Base-by-base conservation (phyloP, 2,113 vertebrate species). In the Hemicordylus capensis region DNA sequence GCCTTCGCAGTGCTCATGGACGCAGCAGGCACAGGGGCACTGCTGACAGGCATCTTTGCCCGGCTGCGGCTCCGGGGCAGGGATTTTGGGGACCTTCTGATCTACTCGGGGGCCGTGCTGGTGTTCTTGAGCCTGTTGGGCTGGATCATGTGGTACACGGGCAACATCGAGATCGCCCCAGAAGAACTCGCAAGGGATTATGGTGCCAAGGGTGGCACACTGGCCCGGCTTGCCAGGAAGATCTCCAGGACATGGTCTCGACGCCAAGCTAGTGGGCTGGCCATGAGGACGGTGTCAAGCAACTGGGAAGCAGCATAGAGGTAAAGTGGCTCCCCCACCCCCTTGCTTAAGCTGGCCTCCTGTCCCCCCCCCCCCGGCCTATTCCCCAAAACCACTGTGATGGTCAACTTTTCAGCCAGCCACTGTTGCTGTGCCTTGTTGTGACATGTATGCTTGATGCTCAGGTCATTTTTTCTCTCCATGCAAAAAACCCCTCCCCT, bases 91-190 rank as follows among this genome's bases (percentile, higher is more conserved):
- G 98, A 98, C 93, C 91, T 98, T 73, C 93, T 98, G 76, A 97
- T 98, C 85, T 98, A 98, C 93, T 93, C 97, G 0, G 98, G 98
- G 5, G 97, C 97, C 42, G 94, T 98, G 80, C 94, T 98, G 59
- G 95, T 98, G 42, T 94, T 98, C 44, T 48, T 97, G 86, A 98
- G 98, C 76, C 92, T 98, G 87, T 96, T 96, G 0, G 97, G 97
- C 77, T 98, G 98, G 98, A 96, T 98, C 72, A 94, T 98, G 94
- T 98, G 98, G 98, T 98, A 98, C 95, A 98, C 97, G 0, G 98
- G 98, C 84, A 98, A 98, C 88, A 97, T 98, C 11, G 97, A 98
- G 89, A 95, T 96, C 67, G 94, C 94, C 26, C 88, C 93, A 61
- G 94, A 93, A 79, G 95, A 96, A 34, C 93, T 96, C 1, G 92